Percentiles rank a stretch among this genome's conserved stretches.
These are phyloP conservation scores for Dryoscopus gambensis DNA, from an alignment of 2,113 vertebrate genomes.

Conservation along the genomic window DNA sequence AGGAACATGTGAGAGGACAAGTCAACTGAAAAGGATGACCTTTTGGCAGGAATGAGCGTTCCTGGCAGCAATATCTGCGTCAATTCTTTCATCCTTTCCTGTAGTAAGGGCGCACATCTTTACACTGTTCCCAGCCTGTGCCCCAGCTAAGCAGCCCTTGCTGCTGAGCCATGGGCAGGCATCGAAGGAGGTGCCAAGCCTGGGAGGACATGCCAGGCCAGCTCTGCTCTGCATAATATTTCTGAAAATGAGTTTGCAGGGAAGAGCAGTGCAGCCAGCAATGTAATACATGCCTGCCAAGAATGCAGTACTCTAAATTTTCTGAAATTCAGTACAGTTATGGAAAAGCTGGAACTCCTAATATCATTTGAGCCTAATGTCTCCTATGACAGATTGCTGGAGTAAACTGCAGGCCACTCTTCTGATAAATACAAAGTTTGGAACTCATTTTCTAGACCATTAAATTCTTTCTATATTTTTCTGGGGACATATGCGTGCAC, in stretches of 20 bases:
- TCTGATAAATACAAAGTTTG: not conserved
- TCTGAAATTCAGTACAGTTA: not conserved
- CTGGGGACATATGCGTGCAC: accelerated
- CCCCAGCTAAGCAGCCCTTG: not conserved
- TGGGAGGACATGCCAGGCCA: not conserved
- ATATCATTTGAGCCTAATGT: not conserved
- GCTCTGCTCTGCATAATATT: not conserved
- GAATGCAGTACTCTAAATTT: not conserved
- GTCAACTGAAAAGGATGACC: not conserved
- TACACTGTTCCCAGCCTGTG: accelerated
- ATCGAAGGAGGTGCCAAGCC: accelerated
- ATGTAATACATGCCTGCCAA: not conserved
- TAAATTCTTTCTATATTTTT: not conserved
- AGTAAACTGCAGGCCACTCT: not conserved
- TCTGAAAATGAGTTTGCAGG: not conserved
- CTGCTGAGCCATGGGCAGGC: not conserved
- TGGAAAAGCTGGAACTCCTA: not conserved
- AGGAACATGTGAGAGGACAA: not conserved
- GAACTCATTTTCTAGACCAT: not conserved
- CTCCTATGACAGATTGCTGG: not conserved
- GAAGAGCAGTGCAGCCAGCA: not conserved
- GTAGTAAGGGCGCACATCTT: not conserved
- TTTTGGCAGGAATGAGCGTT: not conserved
- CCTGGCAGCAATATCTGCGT: not conserved
- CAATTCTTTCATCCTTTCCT: not conserved